These are phyloP conservation scores for Emesis russula DNA, from an alignment of 2,888 invertebrate genomes.

Conservation along the genomic window DNA sequence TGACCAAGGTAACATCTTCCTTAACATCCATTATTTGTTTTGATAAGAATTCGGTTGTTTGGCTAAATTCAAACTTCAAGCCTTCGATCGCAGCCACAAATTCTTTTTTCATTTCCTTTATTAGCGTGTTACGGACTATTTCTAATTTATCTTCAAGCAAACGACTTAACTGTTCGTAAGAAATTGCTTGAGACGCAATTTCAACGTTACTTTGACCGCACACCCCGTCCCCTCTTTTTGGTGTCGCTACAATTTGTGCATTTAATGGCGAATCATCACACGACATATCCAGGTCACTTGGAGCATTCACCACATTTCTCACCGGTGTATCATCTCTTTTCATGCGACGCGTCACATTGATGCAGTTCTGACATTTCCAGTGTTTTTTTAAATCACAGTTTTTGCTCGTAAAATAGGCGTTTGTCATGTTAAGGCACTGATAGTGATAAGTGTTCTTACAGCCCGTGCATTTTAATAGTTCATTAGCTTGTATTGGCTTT, in stretches of 20 bases:
- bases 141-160: background rate
- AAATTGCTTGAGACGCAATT: background rate
- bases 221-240: background rate
- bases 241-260: background rate
- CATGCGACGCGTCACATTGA: background rate
- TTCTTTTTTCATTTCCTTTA: background rate
- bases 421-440: background rate
- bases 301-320: background rate
- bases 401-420: background rate
- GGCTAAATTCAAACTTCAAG: background rate
- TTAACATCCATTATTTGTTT: background rate
- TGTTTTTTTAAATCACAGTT: background rate
- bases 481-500: background rate
- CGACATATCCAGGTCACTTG: background rate
- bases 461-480: background rate
- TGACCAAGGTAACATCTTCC: background rate
- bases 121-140: background rate
- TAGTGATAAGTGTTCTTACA: background rate
- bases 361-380: slow-evolving; percentile 1
- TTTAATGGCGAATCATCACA: background rate
- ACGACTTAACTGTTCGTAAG: background rate
- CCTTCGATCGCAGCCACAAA: background rate
- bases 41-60: background rate
- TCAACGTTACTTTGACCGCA: background rate
- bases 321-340: background rate